Base-by-base conservation (phyloP, 2,888 invertebrate genomes). In the Watsonalla binaria region DNA sequence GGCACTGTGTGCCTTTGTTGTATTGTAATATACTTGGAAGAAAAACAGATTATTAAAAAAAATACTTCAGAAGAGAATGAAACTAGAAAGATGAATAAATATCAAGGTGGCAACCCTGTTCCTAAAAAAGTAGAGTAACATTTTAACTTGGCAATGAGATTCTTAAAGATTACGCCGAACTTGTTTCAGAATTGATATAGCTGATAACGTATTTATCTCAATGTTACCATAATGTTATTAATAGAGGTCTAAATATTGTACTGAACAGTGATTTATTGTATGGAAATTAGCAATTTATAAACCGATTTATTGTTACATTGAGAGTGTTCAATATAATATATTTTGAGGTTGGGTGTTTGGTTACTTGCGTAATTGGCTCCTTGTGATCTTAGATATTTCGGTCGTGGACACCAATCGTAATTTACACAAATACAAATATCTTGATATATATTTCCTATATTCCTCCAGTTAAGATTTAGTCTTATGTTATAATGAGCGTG, bases 141-240 rank as follows among this genome's bases (percentile, higher is more conserved):
- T 58, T 65, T 65, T 60, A 59, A 65, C 59, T 65, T 72, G 70
- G 65, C 72, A 75, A 63, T 73, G 72, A 70, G 58, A 67, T 72
- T 65, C 52, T 57, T 56, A 62, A 63, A 66, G 65, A 68, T 70
- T 68, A 61, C 55, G 58, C 6, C 52, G 60, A 66, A 67, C 63
- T 61, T 53, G 51, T 51, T 56, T 70, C 58, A 72, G 4, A 24
- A 24, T 24, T 24, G 66, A 70, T 65, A 62, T 57, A 59, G 62
- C 58, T 59, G 62, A 66, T 70, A 66, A 64, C 39, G 56, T 49
- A 39, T 51, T 46, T 53, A 53, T 54, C 60, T 58, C 47, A 49
- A 55, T 46, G 51, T 52, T 1, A 35, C 37, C 37, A 37, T 39
- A 49, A 37, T 49, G 49, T 49, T 49, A 49, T 49, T 49, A 39